phyloP scores from a whole-genome alignment of 2,113 vertebrate genomes.

The Quiscalus mexicanus region DNA sequence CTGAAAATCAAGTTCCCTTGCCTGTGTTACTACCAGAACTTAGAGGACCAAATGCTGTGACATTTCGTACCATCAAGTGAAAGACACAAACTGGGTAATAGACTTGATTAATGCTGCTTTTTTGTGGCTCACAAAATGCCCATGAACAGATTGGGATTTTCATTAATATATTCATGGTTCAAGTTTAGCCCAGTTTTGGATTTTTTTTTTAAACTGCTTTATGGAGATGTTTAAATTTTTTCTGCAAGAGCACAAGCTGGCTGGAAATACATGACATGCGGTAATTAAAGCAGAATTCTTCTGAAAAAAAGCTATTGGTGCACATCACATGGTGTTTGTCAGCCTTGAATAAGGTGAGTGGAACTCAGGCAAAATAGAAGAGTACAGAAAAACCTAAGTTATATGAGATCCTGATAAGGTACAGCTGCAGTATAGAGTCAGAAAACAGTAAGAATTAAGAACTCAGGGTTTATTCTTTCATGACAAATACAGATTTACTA shows the following conservation, averaged over 20 bases:
- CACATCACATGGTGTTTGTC: neutral
- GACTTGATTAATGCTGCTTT: constrained; percentile 4
- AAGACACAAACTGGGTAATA: neutral
- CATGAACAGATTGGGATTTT: constrained; percentile 35
- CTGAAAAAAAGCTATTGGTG: neutral
- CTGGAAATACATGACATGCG: neutral
- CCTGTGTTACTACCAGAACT: neutral
- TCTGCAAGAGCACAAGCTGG: neutral
- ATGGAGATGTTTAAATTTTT: neutral
- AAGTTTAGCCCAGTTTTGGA: neutral
- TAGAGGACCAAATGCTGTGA: neutral
- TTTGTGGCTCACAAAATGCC: neutral
- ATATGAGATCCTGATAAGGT: neutral
- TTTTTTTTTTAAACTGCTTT: neutral
- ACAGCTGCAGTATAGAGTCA: neutral
- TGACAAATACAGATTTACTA: neutral
- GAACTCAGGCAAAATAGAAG: neutral
- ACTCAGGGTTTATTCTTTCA: neutral
- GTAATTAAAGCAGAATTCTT: neutral
- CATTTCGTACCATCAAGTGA: neutral
- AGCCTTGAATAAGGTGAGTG: neutral
- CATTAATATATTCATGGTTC: constrained; percentile 41
- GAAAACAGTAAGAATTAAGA: neutral
- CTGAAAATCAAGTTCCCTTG: neutral
- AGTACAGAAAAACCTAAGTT: neutral